Conservation (phyloP, 1,140 invertebrate genomes). For the Brachionus manjavacas region DNA sequence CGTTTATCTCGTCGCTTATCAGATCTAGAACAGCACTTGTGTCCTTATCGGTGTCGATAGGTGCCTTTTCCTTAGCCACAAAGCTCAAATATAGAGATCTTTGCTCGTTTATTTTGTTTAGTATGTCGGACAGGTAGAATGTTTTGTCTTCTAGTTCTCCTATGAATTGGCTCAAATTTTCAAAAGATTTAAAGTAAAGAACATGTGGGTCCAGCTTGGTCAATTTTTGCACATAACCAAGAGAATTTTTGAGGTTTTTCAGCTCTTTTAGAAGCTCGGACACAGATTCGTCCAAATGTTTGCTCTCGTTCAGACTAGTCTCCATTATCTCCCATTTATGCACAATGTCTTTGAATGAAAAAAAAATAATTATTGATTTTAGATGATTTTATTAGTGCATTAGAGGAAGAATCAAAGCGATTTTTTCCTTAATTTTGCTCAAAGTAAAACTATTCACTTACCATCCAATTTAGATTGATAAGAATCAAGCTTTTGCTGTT, state of each 20-base stretch:
- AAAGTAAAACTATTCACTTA: neutral
- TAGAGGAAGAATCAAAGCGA: neutral
- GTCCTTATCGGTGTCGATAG: constrained; percentile 53
- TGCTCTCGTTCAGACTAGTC: neutral
- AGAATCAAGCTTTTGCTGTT: constrained; percentile 29
- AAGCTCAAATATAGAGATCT: neutral
- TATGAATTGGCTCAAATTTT: neutral
- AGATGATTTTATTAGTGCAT: neutral
- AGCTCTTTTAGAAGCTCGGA: neutral
- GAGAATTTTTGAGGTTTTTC: neutral
- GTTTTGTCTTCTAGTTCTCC: neutral
- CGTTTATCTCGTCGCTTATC: neutral
- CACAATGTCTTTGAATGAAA: neutral
- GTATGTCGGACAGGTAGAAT: neutral
- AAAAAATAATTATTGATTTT: constrained; percentile 12
- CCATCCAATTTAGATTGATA: constrained; percentile 23
- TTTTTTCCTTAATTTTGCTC: neutral
- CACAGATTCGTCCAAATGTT: neutral
- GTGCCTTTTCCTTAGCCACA: constrained; percentile 32
- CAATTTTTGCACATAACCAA: neutral
- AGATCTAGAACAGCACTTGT: neutral
- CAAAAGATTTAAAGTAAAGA: neutral
- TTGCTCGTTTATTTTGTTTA: constrained; percentile 5
- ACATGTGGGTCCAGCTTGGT: neutral
- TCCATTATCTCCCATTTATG: constrained; percentile 25